Percentiles rank a stretch among this genome's conserved stretches.
Conservation (phyloP, 2,797 vertebrate species). For the Spea hammondii region DNA sequence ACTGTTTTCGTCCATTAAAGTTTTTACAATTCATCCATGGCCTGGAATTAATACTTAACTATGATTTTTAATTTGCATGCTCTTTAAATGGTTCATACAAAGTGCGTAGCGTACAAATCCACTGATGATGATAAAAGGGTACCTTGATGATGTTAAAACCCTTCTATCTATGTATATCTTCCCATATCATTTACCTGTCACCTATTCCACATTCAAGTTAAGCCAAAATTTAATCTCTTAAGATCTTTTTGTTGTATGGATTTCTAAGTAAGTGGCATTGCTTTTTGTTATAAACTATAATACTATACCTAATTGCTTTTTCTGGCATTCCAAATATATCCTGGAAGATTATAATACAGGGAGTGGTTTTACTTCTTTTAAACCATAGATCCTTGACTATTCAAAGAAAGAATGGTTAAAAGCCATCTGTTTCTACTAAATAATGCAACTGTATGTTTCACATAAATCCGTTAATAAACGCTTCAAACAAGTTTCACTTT, state of each 20-base stretch:
- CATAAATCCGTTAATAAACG: background rate
- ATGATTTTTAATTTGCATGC: too few species aligned
- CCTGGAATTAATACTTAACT: too few species aligned
- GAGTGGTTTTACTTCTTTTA: background rate
- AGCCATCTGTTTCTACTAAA: background rate
- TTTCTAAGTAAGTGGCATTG: background rate
- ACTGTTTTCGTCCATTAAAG: too few species aligned
- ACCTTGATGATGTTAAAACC: background rate
- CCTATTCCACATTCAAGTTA: background rate
- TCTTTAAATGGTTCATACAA: background rate
- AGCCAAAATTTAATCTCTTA: background rate
- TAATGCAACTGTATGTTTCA: background rate
- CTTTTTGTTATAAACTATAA: conserved; percentile 16
- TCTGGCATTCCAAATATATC: conserved; percentile 20
- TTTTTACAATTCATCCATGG: too few species aligned
- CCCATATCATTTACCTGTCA: conserved; percentile 1
- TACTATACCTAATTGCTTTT: conserved; percentile 14
- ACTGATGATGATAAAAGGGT: background rate
- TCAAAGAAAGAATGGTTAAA: background rate
- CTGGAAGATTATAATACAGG: conserved; percentile 10
- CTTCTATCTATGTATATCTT: background rate
- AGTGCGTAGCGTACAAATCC: background rate
- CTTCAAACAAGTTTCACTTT: background rate
- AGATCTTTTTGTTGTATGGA: conserved; percentile 9
- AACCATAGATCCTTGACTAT: background rate